These are phyloP conservation scores for Megalurothrips usitatus DNA, from an alignment of 2,888 invertebrate genomes.

Conservation along the genomic window DNA sequence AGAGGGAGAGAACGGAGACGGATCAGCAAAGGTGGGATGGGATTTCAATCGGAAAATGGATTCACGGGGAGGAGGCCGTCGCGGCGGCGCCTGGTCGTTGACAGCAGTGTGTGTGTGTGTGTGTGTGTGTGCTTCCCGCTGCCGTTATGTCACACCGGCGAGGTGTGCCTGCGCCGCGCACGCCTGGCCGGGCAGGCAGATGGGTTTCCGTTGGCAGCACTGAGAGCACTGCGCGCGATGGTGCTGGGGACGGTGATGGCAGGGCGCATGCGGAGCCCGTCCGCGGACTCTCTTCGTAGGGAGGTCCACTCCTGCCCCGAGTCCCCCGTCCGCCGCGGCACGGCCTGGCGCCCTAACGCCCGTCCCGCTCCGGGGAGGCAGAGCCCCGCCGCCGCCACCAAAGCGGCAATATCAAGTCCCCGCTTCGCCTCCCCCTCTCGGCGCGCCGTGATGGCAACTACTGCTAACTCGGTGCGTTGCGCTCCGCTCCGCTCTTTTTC, in stretches of 20 bases:
- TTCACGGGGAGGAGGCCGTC: neutral
- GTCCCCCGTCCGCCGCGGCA: too few species aligned
- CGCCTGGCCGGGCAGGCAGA: neutral
- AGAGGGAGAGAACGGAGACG: too few species aligned
- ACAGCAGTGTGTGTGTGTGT: neutral
- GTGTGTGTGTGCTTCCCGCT: neutral
- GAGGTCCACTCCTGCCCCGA: too few species aligned
- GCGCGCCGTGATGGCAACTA: neutral
- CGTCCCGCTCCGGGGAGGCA: too few species aligned
- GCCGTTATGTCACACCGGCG: too few species aligned
- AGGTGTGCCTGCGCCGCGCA: neutral
- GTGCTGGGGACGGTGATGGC: too few species aligned
- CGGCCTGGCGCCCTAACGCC: too few species aligned
- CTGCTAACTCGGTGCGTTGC: neutral
- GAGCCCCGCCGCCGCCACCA: too few species aligned
- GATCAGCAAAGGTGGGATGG: neutral
- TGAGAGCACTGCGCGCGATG: neutral
- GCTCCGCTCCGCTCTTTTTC: neutral
- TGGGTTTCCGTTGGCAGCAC: conserved; percentile 11
- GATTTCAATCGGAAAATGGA: conserved; percentile 11
- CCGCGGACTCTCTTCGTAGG: too few species aligned
- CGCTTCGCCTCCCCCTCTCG: neutral
- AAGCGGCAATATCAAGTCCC: neutral
- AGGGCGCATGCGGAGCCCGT: too few species aligned
- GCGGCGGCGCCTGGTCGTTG: neutral